Evolutionary conservation across 2,797 vertebrate species (phyloP), one percentile per base, ranked within the genome.

Genomic region (Orientallactaga sibirica): DNA sequence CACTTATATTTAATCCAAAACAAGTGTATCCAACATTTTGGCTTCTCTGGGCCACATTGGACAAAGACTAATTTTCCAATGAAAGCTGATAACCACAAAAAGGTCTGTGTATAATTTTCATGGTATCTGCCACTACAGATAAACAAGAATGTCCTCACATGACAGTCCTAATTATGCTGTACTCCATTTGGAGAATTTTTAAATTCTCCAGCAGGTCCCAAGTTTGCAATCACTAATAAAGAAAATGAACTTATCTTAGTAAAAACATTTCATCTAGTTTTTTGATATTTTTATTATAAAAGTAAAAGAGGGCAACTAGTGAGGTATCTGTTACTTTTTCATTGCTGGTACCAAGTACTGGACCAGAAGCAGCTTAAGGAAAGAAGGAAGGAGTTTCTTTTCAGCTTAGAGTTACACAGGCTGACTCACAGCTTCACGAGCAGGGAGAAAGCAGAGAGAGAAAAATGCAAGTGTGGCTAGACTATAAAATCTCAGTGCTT

Each of bases 1-100:
- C 87, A 99, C 98, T 99, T 97, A 99, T 99, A 96, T 98, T 99
- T 92, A 99, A 98, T 62, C 99, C 99, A 58, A 58, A 58, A 12
- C 55, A 58, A 58, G 16, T 1, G 55, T 70, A n/a, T 6, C 29
- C 16, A 70, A 70, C 15, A 5, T 70, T 70, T 70, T 70, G 67
- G 27, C 29, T 70, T 70, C 25, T n/a, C 27, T 29, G n/a, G 27
- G 67, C 29, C 16, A n/a, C 29, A n/a, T 15, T 70, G 67, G 29
- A 70, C 4, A n/a, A 70, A 70, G 15, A 1, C 24, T 66, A 29
- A 70, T 16, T n/a, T 70, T 70, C 14, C 29, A 58, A 4, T 5
- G 3, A 70, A 70, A 70, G n/a, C 24, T 11, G 25, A 14, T 27
- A 68, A 29, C 22, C 24, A 16, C 15, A 70, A 70, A 70, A 16